phyloP scores from a whole-genome alignment of 2,113 vertebrate genomes.

The Corythornis vintsioides region DNA sequence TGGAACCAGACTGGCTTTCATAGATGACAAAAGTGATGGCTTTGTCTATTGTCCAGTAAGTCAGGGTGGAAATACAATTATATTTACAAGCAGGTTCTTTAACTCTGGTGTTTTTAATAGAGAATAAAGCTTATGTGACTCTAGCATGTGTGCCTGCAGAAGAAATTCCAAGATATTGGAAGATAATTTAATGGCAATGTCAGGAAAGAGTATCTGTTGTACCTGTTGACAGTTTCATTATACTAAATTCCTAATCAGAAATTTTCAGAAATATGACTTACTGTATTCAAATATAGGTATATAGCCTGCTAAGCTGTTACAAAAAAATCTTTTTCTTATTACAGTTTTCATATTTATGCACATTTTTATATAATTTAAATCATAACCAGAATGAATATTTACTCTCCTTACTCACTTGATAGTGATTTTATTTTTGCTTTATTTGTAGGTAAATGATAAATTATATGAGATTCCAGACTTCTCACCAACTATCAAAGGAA shows the following conservation, averaged over 20 bases:
- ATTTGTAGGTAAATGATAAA: constrained; percentile 81
- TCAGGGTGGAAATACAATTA: not conserved
- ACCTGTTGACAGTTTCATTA: not conserved
- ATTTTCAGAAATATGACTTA: not conserved
- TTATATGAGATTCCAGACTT: constrained; percentile 91
- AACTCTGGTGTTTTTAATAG: not conserved
- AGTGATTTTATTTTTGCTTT: not conserved
- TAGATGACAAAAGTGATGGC: constrained; percentile 93
- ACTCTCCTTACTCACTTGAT: not conserved
- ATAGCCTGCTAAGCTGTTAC: not conserved
- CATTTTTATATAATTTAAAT: not conserved
- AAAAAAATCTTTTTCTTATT: not conserved
- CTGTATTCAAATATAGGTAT: not conserved
- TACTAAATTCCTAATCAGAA: not conserved
- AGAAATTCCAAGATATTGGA: not conserved
- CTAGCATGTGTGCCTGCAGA: not conserved
- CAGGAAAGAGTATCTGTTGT: not conserved
- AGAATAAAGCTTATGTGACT: not conserved
- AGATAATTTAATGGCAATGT: not conserved
- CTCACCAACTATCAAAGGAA: constrained; percentile 90
- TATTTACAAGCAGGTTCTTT: not conserved
- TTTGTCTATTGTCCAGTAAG: constrained; percentile 92
- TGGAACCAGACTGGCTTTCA: constrained; percentile 89
- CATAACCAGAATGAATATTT: not conserved
- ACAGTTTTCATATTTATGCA: not conserved